Percentiles rank a stretch among this genome's conserved stretches.
phyloP scores from a whole-genome alignment of 1,140 invertebrate species.

The Acromyrmex echinatior region DNA sequence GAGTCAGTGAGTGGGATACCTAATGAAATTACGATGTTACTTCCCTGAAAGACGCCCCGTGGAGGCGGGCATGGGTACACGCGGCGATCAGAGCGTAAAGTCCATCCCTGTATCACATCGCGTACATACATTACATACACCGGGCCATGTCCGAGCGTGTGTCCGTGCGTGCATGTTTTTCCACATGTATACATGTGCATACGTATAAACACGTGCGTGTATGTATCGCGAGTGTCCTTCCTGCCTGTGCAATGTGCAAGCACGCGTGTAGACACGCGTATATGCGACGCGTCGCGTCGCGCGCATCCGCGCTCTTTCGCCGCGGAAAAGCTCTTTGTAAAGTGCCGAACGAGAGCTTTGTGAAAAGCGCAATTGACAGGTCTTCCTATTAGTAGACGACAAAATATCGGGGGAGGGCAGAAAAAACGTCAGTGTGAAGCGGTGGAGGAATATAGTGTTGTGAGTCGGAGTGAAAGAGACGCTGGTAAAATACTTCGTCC shows the following conservation, averaged over 20 bases:
- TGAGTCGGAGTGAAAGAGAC: constrained; percentile 31
- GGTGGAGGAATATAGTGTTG: constrained; percentile 17
- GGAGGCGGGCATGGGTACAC: constrained; percentile 35
- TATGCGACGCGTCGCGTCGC: constrained; percentile 1
- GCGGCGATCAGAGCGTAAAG: constrained; percentile 60
- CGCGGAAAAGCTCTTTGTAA: constrained; percentile 65
- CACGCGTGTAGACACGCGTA: constrained; percentile 23
- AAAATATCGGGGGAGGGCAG: constrained; percentile 62
- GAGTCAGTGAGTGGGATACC: constrained; percentile 49
- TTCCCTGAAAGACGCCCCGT: constrained; percentile 69
- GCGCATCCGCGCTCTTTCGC: constrained; percentile 56
- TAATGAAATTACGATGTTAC: constrained; percentile 75
- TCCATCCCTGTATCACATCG: constrained; percentile 50
- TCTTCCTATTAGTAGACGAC: constrained; percentile 75
- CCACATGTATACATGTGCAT: not conserved
- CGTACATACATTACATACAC: not conserved
- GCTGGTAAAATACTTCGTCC: constrained; percentile 54
- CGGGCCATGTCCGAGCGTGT: not conserved
- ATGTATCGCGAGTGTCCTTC: constrained; percentile 8
- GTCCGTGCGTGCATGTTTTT: not conserved
- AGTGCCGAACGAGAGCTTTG: constrained; percentile 71
- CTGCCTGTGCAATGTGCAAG: constrained; percentile 5
- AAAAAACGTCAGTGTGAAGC: not conserved
- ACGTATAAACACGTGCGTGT: constrained; percentile 19
- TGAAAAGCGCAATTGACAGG: constrained; percentile 77